Evolutionary conservation across 2,797 vertebrate species (phyloP).

Genomic region (Peromyscus eremicus): DNA sequence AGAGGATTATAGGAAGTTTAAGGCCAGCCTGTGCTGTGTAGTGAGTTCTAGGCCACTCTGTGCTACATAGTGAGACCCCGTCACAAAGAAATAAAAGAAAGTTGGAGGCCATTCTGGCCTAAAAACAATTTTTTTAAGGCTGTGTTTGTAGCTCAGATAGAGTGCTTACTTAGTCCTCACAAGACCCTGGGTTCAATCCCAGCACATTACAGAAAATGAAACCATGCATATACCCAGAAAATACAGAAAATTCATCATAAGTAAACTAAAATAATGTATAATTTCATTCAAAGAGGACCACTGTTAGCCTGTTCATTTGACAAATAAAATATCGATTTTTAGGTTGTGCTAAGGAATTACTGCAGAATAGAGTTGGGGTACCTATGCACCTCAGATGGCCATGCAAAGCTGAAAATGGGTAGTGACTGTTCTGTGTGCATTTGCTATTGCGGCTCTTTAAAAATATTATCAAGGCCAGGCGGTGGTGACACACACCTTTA

Average conservation of each 20-base stretch:
- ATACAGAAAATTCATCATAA: neutral
- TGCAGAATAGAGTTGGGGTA: neutral
- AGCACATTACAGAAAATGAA: neutral
- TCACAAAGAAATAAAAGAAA: neutral
- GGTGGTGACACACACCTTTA: too few relatives aligned
- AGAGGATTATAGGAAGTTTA: neutral
- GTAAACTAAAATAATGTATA: neutral
- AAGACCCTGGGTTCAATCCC: neutral
- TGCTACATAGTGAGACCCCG: neutral
- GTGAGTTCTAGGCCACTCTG: neutral
- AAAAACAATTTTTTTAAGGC: neutral
- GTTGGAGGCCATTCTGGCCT: neutral
- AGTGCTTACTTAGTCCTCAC: neutral
- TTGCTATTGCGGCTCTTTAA: neutral
- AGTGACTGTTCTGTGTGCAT: neutral
- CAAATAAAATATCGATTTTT: constrained; percentile 20
- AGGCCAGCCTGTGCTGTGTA: neutral
- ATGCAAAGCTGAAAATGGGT: neutral
- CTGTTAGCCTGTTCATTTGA: neutral
- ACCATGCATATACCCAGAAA: neutral
- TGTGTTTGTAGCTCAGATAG: neutral
- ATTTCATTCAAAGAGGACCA: neutral
- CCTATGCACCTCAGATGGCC: neutral
- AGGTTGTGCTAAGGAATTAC: too few relatives aligned
- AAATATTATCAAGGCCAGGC: neutral